Base-by-base conservation (phyloP, 2,888 invertebrate genomes). In the Rhingia rostrata region DNA sequence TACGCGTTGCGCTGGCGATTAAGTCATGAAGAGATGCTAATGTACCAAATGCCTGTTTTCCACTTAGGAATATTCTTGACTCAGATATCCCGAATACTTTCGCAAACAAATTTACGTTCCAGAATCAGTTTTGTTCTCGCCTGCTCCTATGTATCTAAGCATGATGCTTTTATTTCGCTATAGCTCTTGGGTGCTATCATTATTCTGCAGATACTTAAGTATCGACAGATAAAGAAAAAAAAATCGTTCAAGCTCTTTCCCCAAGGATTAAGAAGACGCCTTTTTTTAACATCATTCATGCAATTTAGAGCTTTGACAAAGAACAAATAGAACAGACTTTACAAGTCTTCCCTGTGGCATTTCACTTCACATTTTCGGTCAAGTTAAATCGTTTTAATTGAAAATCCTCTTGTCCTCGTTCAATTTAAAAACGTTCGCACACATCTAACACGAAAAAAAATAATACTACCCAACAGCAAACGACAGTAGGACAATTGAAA, bases 401-500 rank as follows among this genome's bases (percentile, higher is more conserved):
- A 14, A 53, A 66, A 54, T 30, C 5, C 9, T 32, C 12, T 43
- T 10, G 41, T 12, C 4, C 37, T 61, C n/a, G n/a, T 49, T 72
- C 41, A 39, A 37, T 73, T 74, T 58, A 0, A n/a, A 5, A 41
- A 39, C 9, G 4, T n/a, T 12, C 12, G 12, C 53, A 33, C 7
- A 14, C 33, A 45, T 10, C 30, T 45, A 9, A 67, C 22, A n/a
- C 45, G 41, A 30, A 43, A 54, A 43, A 45, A 43, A 43, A 12
- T n/a, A 43, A 47, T 14, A 47, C 22, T 12, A 7, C 14, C 9
- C 22, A 10, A 41, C 7, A 64, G 4, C 7, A 56, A 47, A 35
- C 33, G 33, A 32, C 5, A 6, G 22, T 22, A 63, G 5, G 35
- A 66, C 30, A 51, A 58, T 37, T 49, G 22, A 72, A 79, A 80